Conservation (phyloP, 2,888 invertebrate species). For the Ophioninae sp. region DNA sequence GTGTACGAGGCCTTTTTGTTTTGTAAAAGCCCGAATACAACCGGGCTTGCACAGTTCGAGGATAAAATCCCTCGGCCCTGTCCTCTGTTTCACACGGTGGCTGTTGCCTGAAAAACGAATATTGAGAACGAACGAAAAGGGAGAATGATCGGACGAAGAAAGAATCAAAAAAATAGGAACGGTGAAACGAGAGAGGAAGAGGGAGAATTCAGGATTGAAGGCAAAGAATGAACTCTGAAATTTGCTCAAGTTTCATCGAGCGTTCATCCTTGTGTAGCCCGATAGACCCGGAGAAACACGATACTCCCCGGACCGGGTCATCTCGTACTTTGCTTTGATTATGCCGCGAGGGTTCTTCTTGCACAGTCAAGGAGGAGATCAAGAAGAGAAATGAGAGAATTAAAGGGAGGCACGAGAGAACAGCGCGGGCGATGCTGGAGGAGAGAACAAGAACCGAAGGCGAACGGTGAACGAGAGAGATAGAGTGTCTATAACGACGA, state of each 20-base stretch:
- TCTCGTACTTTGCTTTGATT: conserved; percentile 49
- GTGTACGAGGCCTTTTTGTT: conserved; percentile 24
- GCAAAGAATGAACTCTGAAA: conserved; percentile 27
- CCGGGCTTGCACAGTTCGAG: conserved; percentile 27
- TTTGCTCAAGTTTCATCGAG: conserved; percentile 33
- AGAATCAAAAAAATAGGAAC: neutral
- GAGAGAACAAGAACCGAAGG: neutral
- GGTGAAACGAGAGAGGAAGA: neutral
- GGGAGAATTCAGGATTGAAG: neutral
- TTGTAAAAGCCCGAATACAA: conserved; percentile 36
- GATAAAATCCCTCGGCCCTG: conserved; percentile 21
- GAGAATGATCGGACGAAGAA: conserved; percentile 1
- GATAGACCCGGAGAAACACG: conserved; percentile 26
- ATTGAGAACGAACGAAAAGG: neutral
- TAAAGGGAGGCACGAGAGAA: conserved; percentile 13
- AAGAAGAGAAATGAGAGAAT: conserved; percentile 40
- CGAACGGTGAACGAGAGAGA: neutral
- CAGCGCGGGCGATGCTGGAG: conserved; percentile 6
- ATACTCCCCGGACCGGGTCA: conserved; percentile 19
- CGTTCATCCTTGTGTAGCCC: conserved; percentile 1
- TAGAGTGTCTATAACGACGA: neutral
- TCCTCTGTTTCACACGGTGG: conserved; percentile 30
- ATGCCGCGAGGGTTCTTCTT: neutral
- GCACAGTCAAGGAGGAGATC: conserved; percentile 1
- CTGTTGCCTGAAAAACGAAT: conserved; percentile 42